Evolutionary conservation across 2,888 invertebrate species (phyloP), one percentile per base, ranked within the genome.

Genomic region (Dorcus hopei): DNA sequence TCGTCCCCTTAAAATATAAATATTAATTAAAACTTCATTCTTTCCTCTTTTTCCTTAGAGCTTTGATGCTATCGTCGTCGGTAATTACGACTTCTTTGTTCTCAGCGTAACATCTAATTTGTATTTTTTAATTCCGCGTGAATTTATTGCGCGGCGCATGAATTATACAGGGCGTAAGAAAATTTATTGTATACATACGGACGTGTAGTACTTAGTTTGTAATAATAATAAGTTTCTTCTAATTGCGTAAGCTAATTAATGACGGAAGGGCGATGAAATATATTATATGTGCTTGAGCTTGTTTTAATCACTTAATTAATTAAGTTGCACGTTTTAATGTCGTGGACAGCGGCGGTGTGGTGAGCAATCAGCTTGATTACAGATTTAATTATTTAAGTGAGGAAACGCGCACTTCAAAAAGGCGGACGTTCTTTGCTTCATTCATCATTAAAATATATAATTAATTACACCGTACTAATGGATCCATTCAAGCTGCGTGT

Each of bases 321-420:
- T 33, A 33, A 33, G 26, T 33, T 33, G 26, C 26, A 33, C 26
- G 26, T 33, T 33, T 33, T 33, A 33, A 33, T 33, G 26, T 33
- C 26, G 26, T 33, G 26, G 26, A 33, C 26, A 33, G 26, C 26
- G 45, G 23, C 45, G 16, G 45, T 23, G 45, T 23, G 23, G 23
- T 45, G 45, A 45, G 45, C 45, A 45, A 45, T 45, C 45, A 23
- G 23, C 16, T 45, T 45, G 23, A 45, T 45, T 45, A 45, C 45
- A 16, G 45, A 57, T 57, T 52, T 45, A 57, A 57, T 57, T 52
- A 52, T 52, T 57, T 52, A 57, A 57, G 57, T 57, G 57, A 52
- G 57, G 57, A 57, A 52, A 52, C 42, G 48, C 52, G 49, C 57
- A 57, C 57, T 57, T 41, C 26, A 55, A 49, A 41, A 19, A 38